Percentiles rank a stretch among this genome's conserved stretches.
These are phyloP conservation scores for Hirtodrosophila histrioides DNA, from an alignment of 2,888 invertebrate species.

Conservation along the genomic window DNA sequence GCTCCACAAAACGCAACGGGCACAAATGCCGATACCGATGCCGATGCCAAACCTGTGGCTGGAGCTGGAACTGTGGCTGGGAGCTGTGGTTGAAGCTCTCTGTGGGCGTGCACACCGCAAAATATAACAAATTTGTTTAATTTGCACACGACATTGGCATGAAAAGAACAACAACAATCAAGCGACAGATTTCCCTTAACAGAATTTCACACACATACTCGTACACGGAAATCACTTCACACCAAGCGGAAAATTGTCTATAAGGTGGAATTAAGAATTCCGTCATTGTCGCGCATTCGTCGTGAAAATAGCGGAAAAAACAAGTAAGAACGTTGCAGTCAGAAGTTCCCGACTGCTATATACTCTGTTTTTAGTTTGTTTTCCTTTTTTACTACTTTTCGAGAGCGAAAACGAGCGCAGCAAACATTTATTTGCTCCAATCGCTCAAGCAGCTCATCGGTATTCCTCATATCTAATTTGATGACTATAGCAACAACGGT, in stretches of 20 bases:
- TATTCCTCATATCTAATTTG: no score
- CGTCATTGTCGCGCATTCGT: constrained; percentile 39
- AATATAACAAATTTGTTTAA: constrained; percentile 63
- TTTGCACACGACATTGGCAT: constrained; percentile 27
- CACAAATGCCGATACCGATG: not conserved
- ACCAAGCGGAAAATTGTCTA: constrained; percentile 59
- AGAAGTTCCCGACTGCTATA: no score
- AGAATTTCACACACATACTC: not conserved
- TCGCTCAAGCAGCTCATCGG: no score
- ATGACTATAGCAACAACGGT: no score
- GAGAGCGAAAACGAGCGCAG: no score
- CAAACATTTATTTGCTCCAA: no score
- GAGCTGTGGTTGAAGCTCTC: not conserved
- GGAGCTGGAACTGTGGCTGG: no score
- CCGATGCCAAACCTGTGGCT: constrained; percentile 2
- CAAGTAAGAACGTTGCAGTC: no score
- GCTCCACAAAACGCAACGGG: constrained; percentile 27
- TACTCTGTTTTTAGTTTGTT: no score
- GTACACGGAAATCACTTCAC: constrained; percentile 26
- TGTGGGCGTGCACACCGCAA: constrained; percentile 21
- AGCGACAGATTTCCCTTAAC: constrained; percentile 4
- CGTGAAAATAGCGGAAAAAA: no score
- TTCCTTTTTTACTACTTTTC: no score
- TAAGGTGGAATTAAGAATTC: constrained; percentile 54
- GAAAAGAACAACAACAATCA: constrained; percentile 8